Percentiles rank a stretch among this genome's conserved stretches.
Conservation (phyloP, 2,888 invertebrate species). For the Ptilodon capucinus region DNA sequence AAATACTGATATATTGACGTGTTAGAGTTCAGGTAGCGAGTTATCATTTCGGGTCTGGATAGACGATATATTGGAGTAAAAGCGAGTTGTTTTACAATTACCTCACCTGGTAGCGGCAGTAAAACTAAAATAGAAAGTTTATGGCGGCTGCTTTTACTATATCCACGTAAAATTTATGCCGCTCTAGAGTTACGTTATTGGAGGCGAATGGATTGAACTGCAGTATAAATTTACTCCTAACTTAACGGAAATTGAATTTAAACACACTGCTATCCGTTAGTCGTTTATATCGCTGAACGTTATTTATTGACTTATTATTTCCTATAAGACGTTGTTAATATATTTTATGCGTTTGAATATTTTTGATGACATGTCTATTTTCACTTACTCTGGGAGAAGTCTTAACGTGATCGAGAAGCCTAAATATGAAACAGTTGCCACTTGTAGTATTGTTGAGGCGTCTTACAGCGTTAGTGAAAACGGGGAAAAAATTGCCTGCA, state of each 20-base stretch:
- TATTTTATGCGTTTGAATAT: too few relatives aligned
- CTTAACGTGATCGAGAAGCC: too few relatives aligned
- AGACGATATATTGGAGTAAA: constrained; percentile 26
- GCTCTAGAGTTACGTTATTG: constrained; percentile 36
- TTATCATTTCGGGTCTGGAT: constrained; percentile 24
- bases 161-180: constrained; percentile 44
- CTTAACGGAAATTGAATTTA: constrained; percentile 40
- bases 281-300: constrained; percentile 5
- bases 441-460: too few relatives aligned
- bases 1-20: background rate
- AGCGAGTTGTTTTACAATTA: constrained; percentile 38
- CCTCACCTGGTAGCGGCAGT: constrained; percentile 38
- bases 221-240: constrained; percentile 38
- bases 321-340: too few relatives aligned
- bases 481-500: too few relatives aligned
- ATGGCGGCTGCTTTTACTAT: constrained; percentile 45
- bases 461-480: too few relatives aligned
- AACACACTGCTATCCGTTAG: constrained; percentile 16
- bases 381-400: too few relatives aligned
- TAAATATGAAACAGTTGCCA: too few relatives aligned
- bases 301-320: background rate
- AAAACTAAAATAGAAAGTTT: constrained; percentile 58
- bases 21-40: constrained; percentile 4
- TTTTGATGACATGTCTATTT: too few relatives aligned
- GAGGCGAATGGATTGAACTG: constrained; percentile 38